Base-by-base conservation (phyloP, 2,888 invertebrate species). In the Philonicus albiceps region DNA sequence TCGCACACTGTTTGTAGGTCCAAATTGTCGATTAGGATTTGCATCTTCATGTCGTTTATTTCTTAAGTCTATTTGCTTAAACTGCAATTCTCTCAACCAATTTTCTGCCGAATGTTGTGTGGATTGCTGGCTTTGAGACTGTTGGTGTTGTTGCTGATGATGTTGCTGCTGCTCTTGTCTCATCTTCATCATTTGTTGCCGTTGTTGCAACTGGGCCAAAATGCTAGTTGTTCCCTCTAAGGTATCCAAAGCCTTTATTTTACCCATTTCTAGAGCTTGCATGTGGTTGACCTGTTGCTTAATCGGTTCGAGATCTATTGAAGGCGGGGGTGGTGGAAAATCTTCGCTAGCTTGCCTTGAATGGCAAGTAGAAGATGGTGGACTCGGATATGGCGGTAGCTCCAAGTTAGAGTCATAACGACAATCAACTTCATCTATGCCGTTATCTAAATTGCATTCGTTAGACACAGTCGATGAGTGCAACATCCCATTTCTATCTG, bases 291-390 rank as follows among this genome's bases (percentile, higher is more conserved):
- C 91, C 91, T 95, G 94, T 88, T 95, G 94, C 87, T 95, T 94
- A 0, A 95, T 92, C 0, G 95, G 94, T 30, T 94, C 94, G 88
- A 96, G 92, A 88, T 96, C 96, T 76, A 96, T 93, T 0, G 96
- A 96, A 0, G 96, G 95, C 0, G 97, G 97, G n/a, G 97, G 97
- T 5, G 97, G 97, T 78, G 97, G 97, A 90, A 97, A 97, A 89
- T 97, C 97, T 92, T 97, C 97, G 91, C 97, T 97, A 0, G 96
- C 95, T 91, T 97, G 97, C 78, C 97, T 93, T 1, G 97, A 97
- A 91, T 97, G 97, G 86, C 95, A 94, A 0, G 94, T 95, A 0
- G 96, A 96, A 89, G 95, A 95, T 89, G 95, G 94, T 1, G 96
- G 96, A 89, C 96, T 96, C 1, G 97, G 97, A 90, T 97, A 97